A percentile compares a stretch with the other conserved stretches of the same genome.
phyloP scores from a whole-genome alignment of 2,888 invertebrate species.

The Leptogaster cylindrica region DNA sequence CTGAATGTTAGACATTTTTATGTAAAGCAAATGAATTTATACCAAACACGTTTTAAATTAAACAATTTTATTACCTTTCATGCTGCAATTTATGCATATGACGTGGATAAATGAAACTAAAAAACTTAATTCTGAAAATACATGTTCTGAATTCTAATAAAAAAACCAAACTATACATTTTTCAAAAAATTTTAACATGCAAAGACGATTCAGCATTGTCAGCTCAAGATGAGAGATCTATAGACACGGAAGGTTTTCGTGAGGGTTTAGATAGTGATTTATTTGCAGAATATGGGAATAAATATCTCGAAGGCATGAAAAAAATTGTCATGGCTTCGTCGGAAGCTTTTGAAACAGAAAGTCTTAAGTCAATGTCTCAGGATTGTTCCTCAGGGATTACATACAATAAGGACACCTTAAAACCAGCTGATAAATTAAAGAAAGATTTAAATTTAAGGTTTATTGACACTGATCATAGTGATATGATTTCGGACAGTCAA shows the following conservation, averaged over 20 bases:
- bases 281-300: constrained; percentile 8
- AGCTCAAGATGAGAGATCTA: constrained; percentile 46
- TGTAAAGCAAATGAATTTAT: constrained; percentile 27
- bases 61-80: constrained; percentile 47
- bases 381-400: neutral
- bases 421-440: constrained; percentile 18
- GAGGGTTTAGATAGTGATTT: constrained; percentile 35
- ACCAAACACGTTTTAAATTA: constrained; percentile 22
- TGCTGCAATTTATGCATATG: constrained; percentile 45
- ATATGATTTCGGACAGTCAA: constrained; percentile 32
- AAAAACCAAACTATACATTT: too few relatives aligned
- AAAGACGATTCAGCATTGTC: constrained; percentile 46
- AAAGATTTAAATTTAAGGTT: constrained; percentile 45
- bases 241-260: constrained; percentile 45
- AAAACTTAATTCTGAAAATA: constrained; percentile 21
- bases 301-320: constrained; percentile 9
- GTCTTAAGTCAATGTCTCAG: constrained; percentile 32
- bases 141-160: too few relatives aligned
- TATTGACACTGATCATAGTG: constrained; percentile 16
- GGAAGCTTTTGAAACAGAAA: constrained; percentile 49
- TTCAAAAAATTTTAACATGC: constrained; percentile 3
- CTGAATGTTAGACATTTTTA: neutral
- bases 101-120: constrained; percentile 41
- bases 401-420: neutral
- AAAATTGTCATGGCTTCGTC: constrained; percentile 44